These are phyloP conservation scores for Coreius guichenoti DNA, from an alignment of 2,797 vertebrate species.

Conservation along the genomic window DNA sequence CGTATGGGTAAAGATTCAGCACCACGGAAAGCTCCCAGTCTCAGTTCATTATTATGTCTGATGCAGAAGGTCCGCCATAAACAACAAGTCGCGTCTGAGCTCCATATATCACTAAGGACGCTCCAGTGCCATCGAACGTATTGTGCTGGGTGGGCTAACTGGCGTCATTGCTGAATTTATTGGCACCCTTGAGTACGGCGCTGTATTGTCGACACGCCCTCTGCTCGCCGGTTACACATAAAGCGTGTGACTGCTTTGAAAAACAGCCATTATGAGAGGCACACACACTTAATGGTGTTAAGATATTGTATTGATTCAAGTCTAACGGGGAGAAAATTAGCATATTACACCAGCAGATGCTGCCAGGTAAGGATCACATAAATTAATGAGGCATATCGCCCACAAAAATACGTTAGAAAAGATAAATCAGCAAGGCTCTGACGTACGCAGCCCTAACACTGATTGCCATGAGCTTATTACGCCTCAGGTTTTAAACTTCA, in stretches of 20 bases:
- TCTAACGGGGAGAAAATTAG: neutral
- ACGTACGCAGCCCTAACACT: constrained; percentile 1
- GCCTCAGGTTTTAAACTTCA: constrained; percentile 24
- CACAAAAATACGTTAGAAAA: constrained; percentile 23
- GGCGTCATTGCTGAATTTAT: constrained; percentile 51
- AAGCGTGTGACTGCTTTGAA: constrained; percentile 21
- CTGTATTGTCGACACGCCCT: constrained; percentile 56
- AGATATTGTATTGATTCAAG: constrained; percentile 29
- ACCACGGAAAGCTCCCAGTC: constrained; percentile 52
- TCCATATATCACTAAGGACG: constrained; percentile 44
- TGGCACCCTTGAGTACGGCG: constrained; percentile 48
- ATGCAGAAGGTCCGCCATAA: constrained; percentile 31
- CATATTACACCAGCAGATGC: neutral
- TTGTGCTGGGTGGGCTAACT: constrained; percentile 53
- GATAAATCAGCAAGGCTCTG: constrained; percentile 17
- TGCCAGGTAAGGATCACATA: constrained; percentile 25
- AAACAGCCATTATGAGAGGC: neutral
- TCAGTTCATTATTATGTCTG: neutral
- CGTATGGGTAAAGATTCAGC: constrained; percentile 35
- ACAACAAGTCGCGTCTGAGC: constrained; percentile 39
- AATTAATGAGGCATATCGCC: constrained; percentile 15
- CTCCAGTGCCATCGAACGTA: constrained; percentile 29
- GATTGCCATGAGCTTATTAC: neutral
- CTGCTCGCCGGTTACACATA: constrained; percentile 40
- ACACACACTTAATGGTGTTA: neutral